Base-by-base conservation (phyloP, 2,113 vertebrate genomes). In the Ageneiosus marmoratus region DNA sequence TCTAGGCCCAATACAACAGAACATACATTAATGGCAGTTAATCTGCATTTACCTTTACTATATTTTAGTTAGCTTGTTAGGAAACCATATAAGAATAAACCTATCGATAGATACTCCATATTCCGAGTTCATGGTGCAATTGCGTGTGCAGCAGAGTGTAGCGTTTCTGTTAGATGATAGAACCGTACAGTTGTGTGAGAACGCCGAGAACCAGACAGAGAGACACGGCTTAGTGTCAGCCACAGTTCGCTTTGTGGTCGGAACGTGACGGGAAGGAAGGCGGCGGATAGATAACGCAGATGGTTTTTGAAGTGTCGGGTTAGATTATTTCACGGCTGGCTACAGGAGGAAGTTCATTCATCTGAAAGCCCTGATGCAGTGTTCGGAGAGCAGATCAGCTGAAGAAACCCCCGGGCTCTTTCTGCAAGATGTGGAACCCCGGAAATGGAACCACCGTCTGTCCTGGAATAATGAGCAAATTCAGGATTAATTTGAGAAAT, bases 251-350 rank as follows among this genome's bases (percentile, higher is more conserved):
- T 95, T 94, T 93, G 91, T 94, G 93, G 94, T 92, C 93, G 91
- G 93, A 92, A 95, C 93, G 95, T 94, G 94, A 94, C 94, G 91
- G 96, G 97, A 95, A 98, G 96, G 96, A 97, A 98, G 96, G 98
- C 95, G 97, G 95, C 95, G 94, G 97, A 97, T 98, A 97, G 96
- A 97, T 98, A 94, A 95, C 97, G 95, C 96, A 96, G 96, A 98
- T 98, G 97, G 96, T 96, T 96, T 96, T 96, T 95, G 95, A 98
- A 94, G 96, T 98, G 98, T 98, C 97, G 93, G 96, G 95, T 98
- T 96, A 96, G 93, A 98, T 99, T 96, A 98, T 92, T 95, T 95
- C 95, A 97, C 92, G 96, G 96, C 95, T 98, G 95, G 94, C 91
- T 96, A 96, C 95, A 94, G 94, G 92, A 95, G 93, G 91, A 97